phyloP scores from a whole-genome alignment of 1,140 invertebrate species.

The Diabrotica undecimpunctata region DNA sequence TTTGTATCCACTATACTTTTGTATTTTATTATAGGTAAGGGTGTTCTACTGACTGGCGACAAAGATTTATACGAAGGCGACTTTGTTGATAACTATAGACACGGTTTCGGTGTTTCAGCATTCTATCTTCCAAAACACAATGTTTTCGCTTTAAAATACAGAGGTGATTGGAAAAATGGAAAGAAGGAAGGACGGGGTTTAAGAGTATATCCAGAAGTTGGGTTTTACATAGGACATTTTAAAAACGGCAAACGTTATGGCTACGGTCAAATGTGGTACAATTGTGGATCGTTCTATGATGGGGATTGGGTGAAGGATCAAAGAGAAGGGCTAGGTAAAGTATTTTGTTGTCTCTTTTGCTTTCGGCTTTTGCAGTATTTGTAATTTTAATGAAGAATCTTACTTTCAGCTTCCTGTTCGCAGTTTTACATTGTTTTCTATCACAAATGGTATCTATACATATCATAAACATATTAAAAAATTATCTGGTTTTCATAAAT shows the following conservation, averaged over 20 bases:
- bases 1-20: too few relatives aligned
- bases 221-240: conserved; percentile 62
- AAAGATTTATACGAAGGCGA: conserved; percentile 45
- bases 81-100: conserved; percentile 42
- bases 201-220: conserved; percentile 54
- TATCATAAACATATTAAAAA: too few relatives aligned
- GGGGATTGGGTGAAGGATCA: conserved; percentile 53
- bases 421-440: too few relatives aligned
- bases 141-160: conserved; percentile 48
- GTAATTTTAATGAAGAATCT: too few relatives aligned
- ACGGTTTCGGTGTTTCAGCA: conserved; percentile 51
- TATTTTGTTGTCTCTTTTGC: too few relatives aligned
- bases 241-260: conserved; percentile 56
- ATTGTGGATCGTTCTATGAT: conserved; percentile 54
- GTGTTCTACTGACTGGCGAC: conserved; percentile 28
- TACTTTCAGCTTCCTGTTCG: too few relatives aligned
- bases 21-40: conserved; percentile 34
- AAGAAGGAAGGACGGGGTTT: conserved; percentile 55
- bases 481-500: too few relatives aligned
- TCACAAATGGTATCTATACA: too few relatives aligned
- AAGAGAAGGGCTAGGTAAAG: conserved; percentile 40
- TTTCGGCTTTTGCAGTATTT: too few relatives aligned
- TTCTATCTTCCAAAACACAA: conserved; percentile 44
- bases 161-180: conserved; percentile 53
- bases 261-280: conserved; percentile 61